Conservation (phyloP, 2,113 vertebrate genomes). For the Cacatua alba region DNA sequence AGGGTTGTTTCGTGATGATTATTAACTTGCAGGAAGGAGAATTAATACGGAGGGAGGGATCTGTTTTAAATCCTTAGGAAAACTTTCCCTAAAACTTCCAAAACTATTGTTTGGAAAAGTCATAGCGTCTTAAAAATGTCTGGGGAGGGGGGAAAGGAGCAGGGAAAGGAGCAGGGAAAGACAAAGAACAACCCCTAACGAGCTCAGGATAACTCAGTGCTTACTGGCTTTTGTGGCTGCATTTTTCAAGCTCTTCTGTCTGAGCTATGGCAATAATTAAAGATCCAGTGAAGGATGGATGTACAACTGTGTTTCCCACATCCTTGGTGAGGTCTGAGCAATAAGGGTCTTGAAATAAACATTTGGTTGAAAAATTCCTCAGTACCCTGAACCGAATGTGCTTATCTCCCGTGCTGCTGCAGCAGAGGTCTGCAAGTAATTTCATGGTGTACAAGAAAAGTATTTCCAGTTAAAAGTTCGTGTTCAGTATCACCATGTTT, state of each 20-base stretch:
- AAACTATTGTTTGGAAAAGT: background rate
- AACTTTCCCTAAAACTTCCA: background rate
- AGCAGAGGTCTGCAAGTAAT: background rate
- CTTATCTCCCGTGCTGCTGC: background rate
- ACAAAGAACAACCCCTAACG: background rate
- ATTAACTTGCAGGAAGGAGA: background rate
- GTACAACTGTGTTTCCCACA: background rate
- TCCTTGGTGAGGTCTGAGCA: slow-evolving; percentile 9
- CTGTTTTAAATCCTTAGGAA: background rate
- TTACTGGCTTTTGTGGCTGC: background rate
- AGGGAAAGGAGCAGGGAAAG: background rate
- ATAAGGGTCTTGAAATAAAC: background rate
- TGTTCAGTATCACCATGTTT: background rate
- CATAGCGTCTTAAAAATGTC: background rate
- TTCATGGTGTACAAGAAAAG: background rate
- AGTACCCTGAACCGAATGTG: background rate
- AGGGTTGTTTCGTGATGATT: background rate
- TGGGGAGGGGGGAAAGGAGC: background rate
- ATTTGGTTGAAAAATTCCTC: slow-evolving; percentile 12
- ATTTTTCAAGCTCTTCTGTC: background rate
- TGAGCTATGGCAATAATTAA: background rate
- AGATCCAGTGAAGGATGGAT: background rate
- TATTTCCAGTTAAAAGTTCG: background rate
- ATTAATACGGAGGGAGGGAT: accelerated
- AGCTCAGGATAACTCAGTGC: background rate